A percentile compares a stretch with the other conserved stretches of the same genome.
Conservation (phyloP, 37 sponge, comb jelly and placozoan species). For the Cliona cf. orientalis region DNA sequence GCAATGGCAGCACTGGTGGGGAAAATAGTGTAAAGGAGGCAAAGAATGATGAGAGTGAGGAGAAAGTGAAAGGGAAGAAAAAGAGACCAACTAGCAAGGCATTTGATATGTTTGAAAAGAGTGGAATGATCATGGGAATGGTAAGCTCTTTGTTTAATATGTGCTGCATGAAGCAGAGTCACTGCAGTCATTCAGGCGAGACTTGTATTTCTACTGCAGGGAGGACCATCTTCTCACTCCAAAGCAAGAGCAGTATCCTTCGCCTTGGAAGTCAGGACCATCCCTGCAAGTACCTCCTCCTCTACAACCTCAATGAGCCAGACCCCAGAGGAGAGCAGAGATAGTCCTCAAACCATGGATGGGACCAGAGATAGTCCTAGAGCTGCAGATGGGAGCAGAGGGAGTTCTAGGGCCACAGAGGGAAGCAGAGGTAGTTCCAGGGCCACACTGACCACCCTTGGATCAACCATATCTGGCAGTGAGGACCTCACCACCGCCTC, state of each 20-base stretch:
- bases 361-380: too few species aligned
- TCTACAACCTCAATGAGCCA: not conserved
- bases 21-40: not conserved
- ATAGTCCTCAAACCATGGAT: too few species aligned
- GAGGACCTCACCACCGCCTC: conserved; percentile 9
- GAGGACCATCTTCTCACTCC: not conserved
- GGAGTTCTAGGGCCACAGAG: too few species aligned
- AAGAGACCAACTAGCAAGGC: conserved; percentile 4
- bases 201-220: too few species aligned
- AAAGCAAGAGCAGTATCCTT: not conserved
- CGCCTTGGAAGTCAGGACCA: not conserved
- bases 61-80: not conserved
- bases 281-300: not conserved
- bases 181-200: too few species aligned
- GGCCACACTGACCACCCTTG: not conserved
- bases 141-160: not conserved
- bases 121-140: conserved; percentile 49
- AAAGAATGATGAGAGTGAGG: not conserved
- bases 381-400: too few species aligned
- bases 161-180: not conserved
- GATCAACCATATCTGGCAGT: not conserved
- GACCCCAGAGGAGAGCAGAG: too few species aligned
- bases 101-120: conserved; percentile 60
- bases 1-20: not conserved
- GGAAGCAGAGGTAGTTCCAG: too few species aligned